Percentiles rank a stretch among this genome's conserved stretches.
Conservation (phyloP, 2,797 vertebrate genomes). For the Parotocinclus haroldoi region DNA sequence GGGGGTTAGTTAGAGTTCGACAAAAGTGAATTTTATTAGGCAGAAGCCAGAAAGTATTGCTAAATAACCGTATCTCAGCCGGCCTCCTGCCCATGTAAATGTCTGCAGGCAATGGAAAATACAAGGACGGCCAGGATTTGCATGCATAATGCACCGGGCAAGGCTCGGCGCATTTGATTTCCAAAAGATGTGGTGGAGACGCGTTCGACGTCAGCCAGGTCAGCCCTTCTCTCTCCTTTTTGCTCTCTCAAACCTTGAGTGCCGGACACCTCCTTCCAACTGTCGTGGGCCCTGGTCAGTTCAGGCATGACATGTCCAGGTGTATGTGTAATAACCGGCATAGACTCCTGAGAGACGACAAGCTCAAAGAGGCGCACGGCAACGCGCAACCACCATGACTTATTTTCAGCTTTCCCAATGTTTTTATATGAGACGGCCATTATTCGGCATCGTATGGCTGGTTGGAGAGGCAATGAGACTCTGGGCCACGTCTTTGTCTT, state of each 20-base stretch:
- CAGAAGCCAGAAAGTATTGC: slow-evolving; percentile 3
- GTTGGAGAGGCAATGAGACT: not conserved
- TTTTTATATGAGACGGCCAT: not conserved
- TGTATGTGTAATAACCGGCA: not conserved
- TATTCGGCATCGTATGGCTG: not conserved
- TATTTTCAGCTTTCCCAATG: not conserved
- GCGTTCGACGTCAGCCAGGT: slow-evolving; percentile 6
- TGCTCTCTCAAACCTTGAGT: slow-evolving; percentile 8
- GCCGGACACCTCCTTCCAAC: slow-evolving; percentile 5
- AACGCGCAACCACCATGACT: too few species aligned
- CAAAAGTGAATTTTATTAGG: not conserved
- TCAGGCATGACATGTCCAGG: not conserved
- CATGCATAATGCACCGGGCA: slow-evolving; percentile 62
- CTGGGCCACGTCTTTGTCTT: not conserved
- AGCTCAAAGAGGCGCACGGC: too few species aligned
- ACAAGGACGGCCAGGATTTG: slow-evolving; percentile 64
- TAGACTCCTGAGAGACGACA: too few species aligned
- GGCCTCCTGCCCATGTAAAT: slow-evolving; percentile 68
- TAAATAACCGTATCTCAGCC: slow-evolving; percentile 32
- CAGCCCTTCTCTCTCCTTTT: not conserved
- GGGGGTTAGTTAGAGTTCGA: too few species aligned
- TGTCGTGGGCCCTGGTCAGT: not conserved
- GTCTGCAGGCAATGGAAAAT: slow-evolving; percentile 67
- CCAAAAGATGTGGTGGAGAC: slow-evolving; percentile 63
- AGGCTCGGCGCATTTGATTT: slow-evolving; percentile 68